Evolutionary conservation across 2,797 vertebrate genomes (phyloP), one percentile per base, ranked within the genome.

Genomic region (Pelochelys cantorii): DNA sequence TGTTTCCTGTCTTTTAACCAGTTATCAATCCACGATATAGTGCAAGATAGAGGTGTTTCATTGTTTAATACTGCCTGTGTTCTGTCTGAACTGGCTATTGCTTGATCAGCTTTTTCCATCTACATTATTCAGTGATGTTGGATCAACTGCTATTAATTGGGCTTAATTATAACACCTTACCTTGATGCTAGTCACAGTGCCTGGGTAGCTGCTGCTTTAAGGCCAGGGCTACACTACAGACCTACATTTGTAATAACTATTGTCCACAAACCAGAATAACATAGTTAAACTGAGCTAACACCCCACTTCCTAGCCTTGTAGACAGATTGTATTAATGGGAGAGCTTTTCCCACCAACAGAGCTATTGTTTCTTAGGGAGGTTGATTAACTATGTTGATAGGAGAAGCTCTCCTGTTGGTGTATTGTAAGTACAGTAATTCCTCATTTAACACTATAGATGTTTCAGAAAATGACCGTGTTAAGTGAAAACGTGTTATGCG

Each of bases 81-180:
- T 82, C 56, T 0, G 17, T 34, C 17, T n/a, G 15, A 81, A 25
- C 20, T 56, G 0, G 0, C 15, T n/a, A 4, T 29, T 5, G 4
- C 55, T 6, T 8, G 54, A n/a, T 5, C 34, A 34, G 25, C 8
- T 88, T 79, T 53, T 77, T 86, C 77, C 4, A 0, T 1, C 0
- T 68, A 17, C 60, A 62, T 31, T 34, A 68, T 68, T 68, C 15
- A 20, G n/a, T 23, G 25, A 23, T 23, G 4, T 27, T 59, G 57
- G 8, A 23, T 59, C 23, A 11, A 27, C 57, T 59, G 25, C 57
- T 59, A 5, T 59, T 59, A 27, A 59, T 59, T 59, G 7, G 31
- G 31, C n/a, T 68, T n/a, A 68, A n/a, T 15, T 34, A 68, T 17
- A 34, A 17, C 62, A 65, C 5, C 62, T 59, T 59, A 59, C 10